Evolutionary conservation across 2,888 invertebrate genomes (phyloP).

Genomic region (Drosophila formosana): DNA sequence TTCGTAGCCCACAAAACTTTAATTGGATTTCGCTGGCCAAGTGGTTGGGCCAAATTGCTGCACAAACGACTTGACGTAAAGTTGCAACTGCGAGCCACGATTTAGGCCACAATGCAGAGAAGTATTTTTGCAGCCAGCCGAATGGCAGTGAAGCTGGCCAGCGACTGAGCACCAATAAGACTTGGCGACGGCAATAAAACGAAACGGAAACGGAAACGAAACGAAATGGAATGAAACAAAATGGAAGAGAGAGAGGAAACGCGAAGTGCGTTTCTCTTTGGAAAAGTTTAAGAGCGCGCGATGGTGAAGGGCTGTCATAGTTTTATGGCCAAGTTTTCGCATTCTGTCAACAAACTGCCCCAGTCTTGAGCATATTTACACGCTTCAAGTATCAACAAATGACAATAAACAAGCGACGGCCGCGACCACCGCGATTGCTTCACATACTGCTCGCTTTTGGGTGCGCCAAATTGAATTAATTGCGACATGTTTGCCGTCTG

Average conservation of each 20-base stretch:
- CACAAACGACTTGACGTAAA: neutral
- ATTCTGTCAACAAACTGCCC: conserved; percentile 41
- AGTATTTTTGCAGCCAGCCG: conserved; percentile 32
- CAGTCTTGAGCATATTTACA: conserved; percentile 59
- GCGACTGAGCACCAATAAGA: conserved; percentile 36
- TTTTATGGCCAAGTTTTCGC: conserved; percentile 20
- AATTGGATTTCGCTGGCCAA: neutral
- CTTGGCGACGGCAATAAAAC: neutral
- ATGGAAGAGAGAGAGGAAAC: neutral
- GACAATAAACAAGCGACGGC: conserved; percentile 47
- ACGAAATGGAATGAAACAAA: conserved; percentile 24
- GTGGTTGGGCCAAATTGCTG: too few relatives aligned
- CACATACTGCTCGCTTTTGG: conserved; percentile 40
- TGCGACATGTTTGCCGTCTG: conserved; percentile 20
- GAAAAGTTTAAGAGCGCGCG: conserved; percentile 15
- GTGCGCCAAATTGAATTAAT: conserved; percentile 22
- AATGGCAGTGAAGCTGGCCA: conserved; percentile 33
- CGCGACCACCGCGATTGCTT: conserved; percentile 9
- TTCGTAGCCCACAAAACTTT: neutral
- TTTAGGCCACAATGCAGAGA: conserved; percentile 1
- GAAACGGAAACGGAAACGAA: conserved; percentile 27
- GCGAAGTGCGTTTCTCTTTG: conserved; percentile 37
- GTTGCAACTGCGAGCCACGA: neutral
- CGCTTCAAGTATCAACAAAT: conserved; percentile 55
- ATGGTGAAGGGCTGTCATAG: conserved; percentile 18